Conservation (phyloP, 2,888 invertebrate species). For the Troglohyphantes excavatus region DNA sequence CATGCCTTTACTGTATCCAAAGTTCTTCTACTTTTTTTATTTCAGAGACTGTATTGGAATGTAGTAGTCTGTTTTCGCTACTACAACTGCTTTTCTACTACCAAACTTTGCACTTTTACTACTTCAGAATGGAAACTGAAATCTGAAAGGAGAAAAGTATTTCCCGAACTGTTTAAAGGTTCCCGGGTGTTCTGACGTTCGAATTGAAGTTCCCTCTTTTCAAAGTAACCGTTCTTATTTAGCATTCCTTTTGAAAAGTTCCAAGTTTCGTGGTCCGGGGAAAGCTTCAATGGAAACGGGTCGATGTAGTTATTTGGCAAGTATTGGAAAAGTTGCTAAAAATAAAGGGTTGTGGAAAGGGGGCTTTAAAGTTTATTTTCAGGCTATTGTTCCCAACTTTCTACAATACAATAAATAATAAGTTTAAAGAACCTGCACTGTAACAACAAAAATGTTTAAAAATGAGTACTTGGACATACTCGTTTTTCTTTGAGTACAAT, state of each 20-base stretch:
- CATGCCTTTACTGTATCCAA: background rate
- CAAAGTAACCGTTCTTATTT: background rate
- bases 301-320: background rate
- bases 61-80: conserved; percentile 15
- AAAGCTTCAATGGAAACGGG: background rate
- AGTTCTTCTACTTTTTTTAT: background rate
- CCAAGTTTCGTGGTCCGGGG: background rate
- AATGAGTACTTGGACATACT: no score
- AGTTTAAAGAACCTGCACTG: no score
- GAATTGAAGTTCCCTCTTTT: background rate
- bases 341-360: no score
- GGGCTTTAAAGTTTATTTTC: no score
- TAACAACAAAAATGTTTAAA: no score
- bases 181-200: background rate
- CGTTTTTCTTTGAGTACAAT: no score
- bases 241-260: conserved; percentile 9
- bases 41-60: background rate
- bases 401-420: no score
- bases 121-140: background rate
- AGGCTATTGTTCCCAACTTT: no score
- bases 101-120: background rate
- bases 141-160: background rate
- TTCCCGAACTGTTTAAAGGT: conserved; percentile 2
- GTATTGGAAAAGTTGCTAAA: no score
- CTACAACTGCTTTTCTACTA: conserved; percentile 1